Base-by-base conservation (phyloP, 1,140 invertebrate genomes). In the silkworm (Bombyx mori) region DNA sequence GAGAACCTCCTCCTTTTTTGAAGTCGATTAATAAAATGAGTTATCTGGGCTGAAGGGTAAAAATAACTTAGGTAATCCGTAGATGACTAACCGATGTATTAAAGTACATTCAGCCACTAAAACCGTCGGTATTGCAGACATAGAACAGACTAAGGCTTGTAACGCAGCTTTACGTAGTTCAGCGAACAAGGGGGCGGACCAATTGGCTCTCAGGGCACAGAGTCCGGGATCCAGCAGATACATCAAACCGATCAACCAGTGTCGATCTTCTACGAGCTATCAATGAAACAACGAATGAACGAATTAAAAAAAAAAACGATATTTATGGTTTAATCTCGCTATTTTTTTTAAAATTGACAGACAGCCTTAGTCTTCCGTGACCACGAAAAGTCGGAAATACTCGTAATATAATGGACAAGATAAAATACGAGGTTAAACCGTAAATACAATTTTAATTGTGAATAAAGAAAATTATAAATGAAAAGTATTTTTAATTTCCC, bases 201-300 rank as follows among this genome's bases (percentile, higher is more conserved):
- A 86, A 2, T 48, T 62, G 0, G 72, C 58, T 50, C 79, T 61
- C 3, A 82, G 66, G 8, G 54, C 55, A 22, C 69, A 71, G 0
- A 82, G 65, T 0, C 67, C 71, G 8, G 79, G 78, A 51, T 83
- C 80, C 44, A 83, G 18, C 10, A 86, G 44, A 45, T 75, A 82
- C 74, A 82, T 77, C n/a, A 86, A 55, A 5, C 82, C 82, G 6
- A 79, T 35, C 8, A 86, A 49, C 79, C 79, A 86, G 44, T 73
- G 35, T 7, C 69, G 65, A 3, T 65, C 66, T 61, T 75, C 73
- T 1, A 78, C 60, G 70, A 81, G 69, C 80, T 83, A 54, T 35
- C 67, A 69, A 62, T 12, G 55, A 42, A 42, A 56, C 18, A 53
- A 42, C 22, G 44, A 54, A 46, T 5, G 5, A 35, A 35, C 26